Conservation (phyloP, 1,140 invertebrate species). For the Lordiphosa stackelbergi region DNA sequence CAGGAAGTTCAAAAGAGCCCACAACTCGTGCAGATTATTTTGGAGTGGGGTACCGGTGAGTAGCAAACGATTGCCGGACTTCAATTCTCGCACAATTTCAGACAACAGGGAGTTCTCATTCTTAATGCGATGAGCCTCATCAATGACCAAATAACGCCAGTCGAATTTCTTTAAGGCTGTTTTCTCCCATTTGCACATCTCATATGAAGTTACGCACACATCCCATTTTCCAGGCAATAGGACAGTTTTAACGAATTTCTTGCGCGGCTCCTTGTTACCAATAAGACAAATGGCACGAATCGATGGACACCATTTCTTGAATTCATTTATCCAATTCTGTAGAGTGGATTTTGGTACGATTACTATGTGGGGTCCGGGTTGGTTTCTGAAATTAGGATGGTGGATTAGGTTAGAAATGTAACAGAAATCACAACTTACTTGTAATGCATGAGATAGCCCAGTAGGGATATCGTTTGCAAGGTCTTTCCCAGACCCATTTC, state of each 20-base stretch:
- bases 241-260: constrained; percentile 93
- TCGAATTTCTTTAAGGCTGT: constrained; percentile 98
- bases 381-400: constrained; percentile 81
- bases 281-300: constrained; percentile 95
- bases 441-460: constrained; percentile 99
- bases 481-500: constrained; percentile 99
- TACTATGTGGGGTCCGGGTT: constrained; percentile 97
- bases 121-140: constrained; percentile 99
- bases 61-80: constrained; percentile 96
- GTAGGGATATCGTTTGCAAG: constrained; percentile 97
- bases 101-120: constrained; percentile 99
- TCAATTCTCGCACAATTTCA: constrained; percentile 97
- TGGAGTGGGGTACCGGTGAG: constrained; percentile 96
- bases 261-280: constrained; percentile 95
- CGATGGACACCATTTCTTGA: constrained; percentile 98
- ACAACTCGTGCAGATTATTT: constrained; percentile 98
- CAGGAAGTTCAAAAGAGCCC: constrained; percentile 98
- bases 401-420: no score
- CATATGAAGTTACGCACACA: constrained; percentile 98
- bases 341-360: constrained; percentile 99
- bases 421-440: constrained; percentile 76
- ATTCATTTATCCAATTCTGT: constrained; percentile 99
- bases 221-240: constrained; percentile 99
- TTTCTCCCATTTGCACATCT: constrained; percentile 98
- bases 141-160: constrained; percentile 98